Conservation (phyloP, 2,888 invertebrate genomes). For the Torymus aiolomorphi region DNA sequence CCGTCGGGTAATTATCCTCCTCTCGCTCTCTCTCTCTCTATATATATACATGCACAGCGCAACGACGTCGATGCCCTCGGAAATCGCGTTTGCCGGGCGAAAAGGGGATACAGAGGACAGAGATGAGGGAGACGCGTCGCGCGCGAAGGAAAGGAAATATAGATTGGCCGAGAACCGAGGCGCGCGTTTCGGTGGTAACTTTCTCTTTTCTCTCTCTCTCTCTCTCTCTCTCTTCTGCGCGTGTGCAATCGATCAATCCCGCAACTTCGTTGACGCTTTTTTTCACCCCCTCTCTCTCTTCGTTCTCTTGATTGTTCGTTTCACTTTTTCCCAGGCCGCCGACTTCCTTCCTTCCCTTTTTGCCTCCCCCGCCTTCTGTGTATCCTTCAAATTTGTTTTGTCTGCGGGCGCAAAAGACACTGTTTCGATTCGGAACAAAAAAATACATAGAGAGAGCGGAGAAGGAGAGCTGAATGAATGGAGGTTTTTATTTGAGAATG, state of each 20-base stretch:
- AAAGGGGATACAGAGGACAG: constrained; percentile 5
- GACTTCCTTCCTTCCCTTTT: not conserved
- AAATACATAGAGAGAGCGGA: not conserved
- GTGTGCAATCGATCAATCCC: constrained; percentile 27
- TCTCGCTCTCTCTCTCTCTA: too few species aligned
- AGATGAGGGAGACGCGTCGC: too few species aligned
- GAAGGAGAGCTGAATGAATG: not conserved
- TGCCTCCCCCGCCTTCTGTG: not conserved
- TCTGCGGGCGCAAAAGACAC: not conserved
- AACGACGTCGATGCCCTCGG: constrained; percentile 8
- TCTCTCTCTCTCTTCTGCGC: too few species aligned
- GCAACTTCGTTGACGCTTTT: constrained; percentile 21
- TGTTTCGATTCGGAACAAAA: not conserved
- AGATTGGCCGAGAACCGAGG: constrained; percentile 20
- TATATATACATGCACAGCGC: not conserved
- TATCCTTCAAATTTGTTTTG: constrained; percentile 31
- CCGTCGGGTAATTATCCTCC: constrained; percentile 27
- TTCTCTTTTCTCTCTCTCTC: not conserved
- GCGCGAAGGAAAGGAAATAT: constrained; percentile 10
- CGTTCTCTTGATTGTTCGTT: constrained; percentile 5
- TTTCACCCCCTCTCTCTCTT: constrained; percentile 15
- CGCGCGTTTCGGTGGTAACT: not conserved
- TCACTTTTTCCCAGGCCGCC: not conserved
- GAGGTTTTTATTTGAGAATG: not conserved
- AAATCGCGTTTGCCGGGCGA: constrained; percentile 15